Base-by-base conservation (phyloP, 2,888 invertebrate genomes). In the Yponomeuta sedellus region DNA sequence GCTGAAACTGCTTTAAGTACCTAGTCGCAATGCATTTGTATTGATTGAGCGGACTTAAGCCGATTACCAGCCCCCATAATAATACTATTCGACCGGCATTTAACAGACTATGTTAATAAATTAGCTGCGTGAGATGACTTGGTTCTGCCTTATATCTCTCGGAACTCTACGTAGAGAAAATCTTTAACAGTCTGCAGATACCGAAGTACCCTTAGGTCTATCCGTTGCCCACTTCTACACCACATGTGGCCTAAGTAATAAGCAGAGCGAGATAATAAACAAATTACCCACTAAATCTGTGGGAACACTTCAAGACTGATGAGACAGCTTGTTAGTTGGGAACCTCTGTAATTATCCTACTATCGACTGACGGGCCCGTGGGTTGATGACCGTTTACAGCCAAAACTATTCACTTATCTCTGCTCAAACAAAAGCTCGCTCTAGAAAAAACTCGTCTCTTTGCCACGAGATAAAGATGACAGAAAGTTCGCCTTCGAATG, bases 381-480 rank as follows among this genome's bases (percentile, higher is more conserved):
- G 86, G 85, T 85, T 80, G 83, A 82, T 81, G 85, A 85, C 87
- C 86, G 85, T 80, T 79, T 76, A 76, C 80, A 20, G 20, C 63
- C 63, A 69, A 74, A 72, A 77, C 75, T 85, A 86, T 86, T 86
- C 86, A 86, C 84, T 88, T 86, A 88, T 87, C 86, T 85, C 76
- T 73, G 20, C 77, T 79, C 84, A 86, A 87, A 90, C 88, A 88
- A 88, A 88, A 81, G 80, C 73, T 73, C 16, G 44, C 44, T 52
- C 44, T 69, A 71, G 67, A 69, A 69, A 71, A 79, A 52, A 52
- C 44, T 52, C 44, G 44, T 52, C 44, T 52, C 44, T 52, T 52
- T 52, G 5, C 44, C 44, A 52, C 44, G 44, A 52, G 16, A 16
- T 16, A 16, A 52, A 52, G 44, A 52, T 52, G 44, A 16, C 44